phyloP scores from a whole-genome alignment of 1,140 invertebrate genomes.

The Diploscapter pachys region DNA sequence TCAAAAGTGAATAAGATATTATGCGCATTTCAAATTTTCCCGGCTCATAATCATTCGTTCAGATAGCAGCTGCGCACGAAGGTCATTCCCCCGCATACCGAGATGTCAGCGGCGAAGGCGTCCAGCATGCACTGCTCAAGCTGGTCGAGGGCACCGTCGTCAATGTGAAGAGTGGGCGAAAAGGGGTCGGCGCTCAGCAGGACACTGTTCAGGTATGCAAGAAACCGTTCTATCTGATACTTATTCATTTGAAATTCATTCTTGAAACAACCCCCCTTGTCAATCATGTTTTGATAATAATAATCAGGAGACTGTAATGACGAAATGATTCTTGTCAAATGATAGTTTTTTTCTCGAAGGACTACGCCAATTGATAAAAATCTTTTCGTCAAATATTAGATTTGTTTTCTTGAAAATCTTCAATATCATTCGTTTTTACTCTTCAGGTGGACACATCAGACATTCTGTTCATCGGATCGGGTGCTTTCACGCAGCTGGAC shows the following conservation, averaged over 20 bases:
- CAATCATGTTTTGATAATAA: too few species aligned
- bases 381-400: not conserved
- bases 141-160: constrained; percentile 80
- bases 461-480: constrained; percentile 97
- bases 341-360: too few species aligned
- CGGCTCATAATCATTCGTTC: not conserved
- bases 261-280: too few species aligned
- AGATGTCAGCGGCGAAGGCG: constrained; percentile 95
- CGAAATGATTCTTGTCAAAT: too few species aligned
- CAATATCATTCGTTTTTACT: constrained; percentile 61
- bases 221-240: too few species aligned
- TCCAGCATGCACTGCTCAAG: constrained; percentile 79
- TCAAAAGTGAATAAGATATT: too few species aligned
- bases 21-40: not conserved
- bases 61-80: constrained; percentile 90
- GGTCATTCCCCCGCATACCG: constrained; percentile 75
- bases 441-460: constrained; percentile 97
- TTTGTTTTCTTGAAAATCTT: not conserved
- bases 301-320: too few species aligned
- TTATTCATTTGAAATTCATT: too few species aligned
- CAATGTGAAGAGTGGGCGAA: constrained; percentile 70
- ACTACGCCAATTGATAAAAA: too few species aligned
- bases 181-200: constrained; percentile 37
- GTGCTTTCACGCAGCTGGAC: constrained; percentile 88
- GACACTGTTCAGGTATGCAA: constrained; percentile 36